Evolutionary conservation across 2,797 vertebrate species (phyloP).

Genomic region (Tangara arthus): DNA sequence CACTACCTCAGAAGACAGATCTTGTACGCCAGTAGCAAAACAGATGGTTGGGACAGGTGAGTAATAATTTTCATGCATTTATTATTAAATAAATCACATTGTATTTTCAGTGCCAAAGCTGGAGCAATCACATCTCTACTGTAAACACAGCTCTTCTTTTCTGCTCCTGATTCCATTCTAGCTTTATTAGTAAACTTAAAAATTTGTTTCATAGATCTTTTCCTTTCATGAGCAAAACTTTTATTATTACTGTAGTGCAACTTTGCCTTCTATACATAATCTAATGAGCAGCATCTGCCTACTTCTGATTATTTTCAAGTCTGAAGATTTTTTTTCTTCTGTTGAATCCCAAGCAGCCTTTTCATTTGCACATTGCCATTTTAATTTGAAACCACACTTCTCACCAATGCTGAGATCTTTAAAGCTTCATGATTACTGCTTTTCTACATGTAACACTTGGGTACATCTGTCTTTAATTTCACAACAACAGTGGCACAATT

Average conservation of each 20-base stretch:
- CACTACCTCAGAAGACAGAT: constrained; percentile 58
- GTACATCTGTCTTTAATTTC: not conserved
- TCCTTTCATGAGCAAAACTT: not conserved
- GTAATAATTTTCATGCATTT: not conserved
- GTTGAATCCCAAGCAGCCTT: not conserved
- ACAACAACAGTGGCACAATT: not conserved
- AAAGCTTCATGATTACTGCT: not conserved
- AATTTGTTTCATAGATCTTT: not conserved
- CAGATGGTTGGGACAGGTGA: not conserved
- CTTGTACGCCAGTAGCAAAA: not conserved
- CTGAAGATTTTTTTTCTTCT: not conserved
- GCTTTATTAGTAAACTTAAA: not conserved
- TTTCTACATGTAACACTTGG: not conserved
- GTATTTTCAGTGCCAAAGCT: not conserved
- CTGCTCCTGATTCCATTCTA: not conserved
- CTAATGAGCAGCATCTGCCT: not conserved
- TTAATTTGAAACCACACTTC: not conserved
- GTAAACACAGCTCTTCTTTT: not conserved
- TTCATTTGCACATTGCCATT: not conserved
- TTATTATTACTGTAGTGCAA: not conserved
- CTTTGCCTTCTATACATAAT: not conserved
- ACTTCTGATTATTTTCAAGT: not conserved
- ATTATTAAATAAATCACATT: not conserved
- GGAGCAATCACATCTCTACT: not conserved
- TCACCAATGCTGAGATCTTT: not conserved